A percentile compares a stretch with the other conserved stretches of the same genome.
Conservation (phyloP, 2,888 invertebrate species). For the Charanyca ferruginea region DNA sequence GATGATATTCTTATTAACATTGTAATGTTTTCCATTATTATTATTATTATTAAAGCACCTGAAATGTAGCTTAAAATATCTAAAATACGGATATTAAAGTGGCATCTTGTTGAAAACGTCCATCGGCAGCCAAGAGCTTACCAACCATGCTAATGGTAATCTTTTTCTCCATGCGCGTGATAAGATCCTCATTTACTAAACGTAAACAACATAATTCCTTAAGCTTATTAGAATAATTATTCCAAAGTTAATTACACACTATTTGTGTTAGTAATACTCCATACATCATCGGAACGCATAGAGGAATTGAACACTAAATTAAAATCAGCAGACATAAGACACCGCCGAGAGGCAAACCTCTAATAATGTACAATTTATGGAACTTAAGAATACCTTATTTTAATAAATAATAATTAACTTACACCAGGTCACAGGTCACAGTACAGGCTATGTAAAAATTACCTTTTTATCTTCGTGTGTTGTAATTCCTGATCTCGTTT, state of each 20-base stretch:
- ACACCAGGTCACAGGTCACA: conserved; percentile 74
- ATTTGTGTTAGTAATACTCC: conserved; percentile 46
- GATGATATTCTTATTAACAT: neutral
- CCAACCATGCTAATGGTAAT: neutral
- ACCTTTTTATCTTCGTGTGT: conserved; percentile 43
- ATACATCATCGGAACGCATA: conserved; percentile 48
- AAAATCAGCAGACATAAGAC: conserved; percentile 57
- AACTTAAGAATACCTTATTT: conserved; percentile 52
- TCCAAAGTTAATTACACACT: conserved; percentile 50
- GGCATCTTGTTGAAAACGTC: neutral
- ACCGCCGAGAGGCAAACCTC: conserved; percentile 50
- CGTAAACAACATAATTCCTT: conserved; percentile 30
- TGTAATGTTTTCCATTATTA: neutral
- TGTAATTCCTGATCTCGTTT: conserved; percentile 76
- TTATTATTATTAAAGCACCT: neutral
- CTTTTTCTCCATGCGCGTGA: neutral
- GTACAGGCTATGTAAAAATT: conserved; percentile 37
- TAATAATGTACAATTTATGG: conserved; percentile 61
- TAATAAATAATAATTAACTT: conserved; percentile 59
- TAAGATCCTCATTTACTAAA: conserved; percentile 8
- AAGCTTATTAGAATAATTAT: conserved; percentile 48
- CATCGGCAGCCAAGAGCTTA: too few species aligned
- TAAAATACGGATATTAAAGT: neutral
- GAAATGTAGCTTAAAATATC: neutral
- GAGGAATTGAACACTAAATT: conserved; percentile 52